A percentile compares a stretch with the other conserved stretches of the same genome.
Evolutionary conservation across 2,888 invertebrate genomes (phyloP).

Genomic region (Crossocerus cetratus): DNA sequence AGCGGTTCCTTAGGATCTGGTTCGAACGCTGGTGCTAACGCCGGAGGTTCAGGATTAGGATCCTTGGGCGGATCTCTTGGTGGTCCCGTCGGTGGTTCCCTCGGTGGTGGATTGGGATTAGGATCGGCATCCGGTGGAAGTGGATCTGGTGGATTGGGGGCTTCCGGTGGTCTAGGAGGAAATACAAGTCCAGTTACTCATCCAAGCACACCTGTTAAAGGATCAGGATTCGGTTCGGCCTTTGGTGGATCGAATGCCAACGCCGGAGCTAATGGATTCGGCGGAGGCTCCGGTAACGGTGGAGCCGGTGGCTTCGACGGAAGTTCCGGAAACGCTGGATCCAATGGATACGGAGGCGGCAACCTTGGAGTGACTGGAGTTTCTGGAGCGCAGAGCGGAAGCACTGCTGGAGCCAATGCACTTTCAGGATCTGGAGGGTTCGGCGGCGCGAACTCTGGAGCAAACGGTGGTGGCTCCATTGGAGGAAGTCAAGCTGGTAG

Average conservation of each 20-base stretch:
- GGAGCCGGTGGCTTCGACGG: constrained; percentile 18
- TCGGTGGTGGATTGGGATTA: neutral
- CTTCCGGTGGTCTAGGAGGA: neutral
- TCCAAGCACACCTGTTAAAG: neutral
- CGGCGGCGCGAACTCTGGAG: neutral
- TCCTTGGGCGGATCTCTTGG: neutral
- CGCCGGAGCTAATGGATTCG: constrained; percentile 9
- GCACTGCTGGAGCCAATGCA: neutral
- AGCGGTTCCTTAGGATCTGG: neutral
- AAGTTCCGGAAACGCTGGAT: neutral
- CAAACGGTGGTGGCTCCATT: too few relatives aligned
- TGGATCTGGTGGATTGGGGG: neutral
- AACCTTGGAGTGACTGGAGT: neutral
- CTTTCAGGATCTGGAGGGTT: neutral
- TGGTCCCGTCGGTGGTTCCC: neutral
- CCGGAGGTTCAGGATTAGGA: constrained; percentile 2
- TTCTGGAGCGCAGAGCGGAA: neutral
- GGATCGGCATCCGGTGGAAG: neutral
- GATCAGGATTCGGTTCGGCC: constrained; percentile 3
- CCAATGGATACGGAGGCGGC: neutral
- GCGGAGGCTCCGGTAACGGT: constrained; percentile 22
- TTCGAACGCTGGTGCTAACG: neutral
- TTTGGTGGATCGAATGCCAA: constrained; percentile 20
- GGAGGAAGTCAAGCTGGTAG: too few relatives aligned
- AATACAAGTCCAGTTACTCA: neutral